Conservation (phyloP, 2,113 vertebrate species). For the Phyllostomus discolor region DNA sequence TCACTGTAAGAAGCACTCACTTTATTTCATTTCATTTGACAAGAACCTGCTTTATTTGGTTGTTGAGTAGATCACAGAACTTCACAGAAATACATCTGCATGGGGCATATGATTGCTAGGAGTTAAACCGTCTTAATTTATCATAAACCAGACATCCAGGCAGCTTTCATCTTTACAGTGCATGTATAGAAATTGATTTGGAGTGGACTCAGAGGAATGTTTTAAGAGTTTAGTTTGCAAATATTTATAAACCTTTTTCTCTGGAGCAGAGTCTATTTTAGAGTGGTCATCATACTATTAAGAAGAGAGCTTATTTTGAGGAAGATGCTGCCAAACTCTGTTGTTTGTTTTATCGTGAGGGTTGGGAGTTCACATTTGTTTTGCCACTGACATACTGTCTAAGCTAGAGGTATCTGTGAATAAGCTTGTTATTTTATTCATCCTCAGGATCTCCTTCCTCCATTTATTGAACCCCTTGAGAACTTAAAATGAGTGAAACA, state of each 20-base stretch:
- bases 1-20: constrained; percentile 26
- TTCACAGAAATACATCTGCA: constrained; percentile 63
- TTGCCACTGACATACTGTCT: constrained; percentile 58
- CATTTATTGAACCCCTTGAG: neutral
- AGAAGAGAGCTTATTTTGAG: constrained; percentile 54
- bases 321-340: constrained; percentile 71
- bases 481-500: neutral
- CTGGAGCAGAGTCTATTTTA: constrained; percentile 63
- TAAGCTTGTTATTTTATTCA: constrained; percentile 52
- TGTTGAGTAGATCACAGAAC: constrained; percentile 55
- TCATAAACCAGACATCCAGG: constrained; percentile 73
- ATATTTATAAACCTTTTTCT: constrained; percentile 79
- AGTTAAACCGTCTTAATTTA: constrained; percentile 69
- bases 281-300: constrained; percentile 30
- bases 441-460: neutral
- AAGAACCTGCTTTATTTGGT: constrained; percentile 32
- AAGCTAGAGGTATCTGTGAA: constrained; percentile 32
- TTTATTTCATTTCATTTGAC: constrained; percentile 62
- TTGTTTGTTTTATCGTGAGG: constrained; percentile 69
- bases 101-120: constrained; percentile 6
- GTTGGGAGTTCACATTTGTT: constrained; percentile 67
- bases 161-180: constrained; percentile 74
- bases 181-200: constrained; percentile 57
- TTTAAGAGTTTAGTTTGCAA: constrained; percentile 76
- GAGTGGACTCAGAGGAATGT: constrained; percentile 62